Base-by-base conservation (phyloP, 2,113 vertebrate genomes). In the Anseranas semipalmata region DNA sequence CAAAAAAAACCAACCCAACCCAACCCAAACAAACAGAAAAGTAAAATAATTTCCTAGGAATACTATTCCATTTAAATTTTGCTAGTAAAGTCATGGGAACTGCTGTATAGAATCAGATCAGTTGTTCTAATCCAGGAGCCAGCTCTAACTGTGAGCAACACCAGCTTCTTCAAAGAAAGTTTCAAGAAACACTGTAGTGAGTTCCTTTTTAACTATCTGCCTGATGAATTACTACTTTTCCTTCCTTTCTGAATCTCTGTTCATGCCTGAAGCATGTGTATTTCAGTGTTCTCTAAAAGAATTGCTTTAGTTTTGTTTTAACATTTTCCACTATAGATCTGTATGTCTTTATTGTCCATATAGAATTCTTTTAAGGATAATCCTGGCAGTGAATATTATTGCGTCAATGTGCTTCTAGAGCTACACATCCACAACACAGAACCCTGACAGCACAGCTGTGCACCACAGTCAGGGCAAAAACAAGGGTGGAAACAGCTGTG, bases 211-310 rank as follows among this genome's bases (percentile, higher is more conserved):
- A 91, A 92, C 92, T 85, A 94, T 59, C 50, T 74, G 10, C 16
- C 71, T 87, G 75, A 91, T 80, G 25, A 83, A 95, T 80, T 22
- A 22, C 28, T 85, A 22, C 6, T 45, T 90, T 92, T 58, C 19
- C 37, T 30, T 73, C 16, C 15, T 79, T 28, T 73, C 83, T 83
- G 85, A 83, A 67, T 62, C n/a, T 68, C 25, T 90, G 55, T 70
- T 96, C 94, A 85, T 85, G 39, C 78, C 77, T 87, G 87, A 90
- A 93, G 45, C 50, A 72, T 8, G 56, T 82, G 70, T 79, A 80
- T 85, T 94, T 83, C 41, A 66, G 3, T 78, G 30, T 62, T 95
- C 95, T 95, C 45, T 13, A 41, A 80, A 87, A 76, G 18, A 81
- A 27, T 63, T 74, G 4, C 10, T 79, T 45, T 52, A 70, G 32